These are phyloP conservation scores for Poecilia picta DNA, from an alignment of 2,797 vertebrate genomes.

Conservation along the genomic window DNA sequence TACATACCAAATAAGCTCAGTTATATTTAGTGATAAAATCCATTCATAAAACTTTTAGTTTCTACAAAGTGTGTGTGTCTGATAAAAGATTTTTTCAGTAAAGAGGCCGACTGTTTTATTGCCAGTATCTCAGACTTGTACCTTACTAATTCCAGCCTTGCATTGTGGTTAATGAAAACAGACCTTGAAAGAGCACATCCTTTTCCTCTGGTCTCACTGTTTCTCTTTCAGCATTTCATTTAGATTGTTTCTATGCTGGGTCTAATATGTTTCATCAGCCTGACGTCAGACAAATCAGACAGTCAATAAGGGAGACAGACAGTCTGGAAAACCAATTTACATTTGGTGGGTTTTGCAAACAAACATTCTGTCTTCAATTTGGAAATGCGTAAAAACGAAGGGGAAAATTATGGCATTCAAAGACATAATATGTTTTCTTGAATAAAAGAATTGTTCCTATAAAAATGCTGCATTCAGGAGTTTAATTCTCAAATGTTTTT, in stretches of 20 bases:
- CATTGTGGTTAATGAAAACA: slow-evolving; percentile 30
- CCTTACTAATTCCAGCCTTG: slow-evolving; percentile 13
- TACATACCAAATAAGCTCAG: background rate
- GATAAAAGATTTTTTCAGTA: slow-evolving; percentile 8
- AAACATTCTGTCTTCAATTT: background rate
- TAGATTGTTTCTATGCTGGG: slow-evolving; percentile 11
- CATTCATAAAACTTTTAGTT: background rate
- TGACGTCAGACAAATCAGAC: slow-evolving; percentile 32
- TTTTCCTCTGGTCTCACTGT: slow-evolving; percentile 4
- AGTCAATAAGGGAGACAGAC: slow-evolving; percentile 14
- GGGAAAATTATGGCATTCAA: background rate
- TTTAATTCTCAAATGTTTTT: background rate
- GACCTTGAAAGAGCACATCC: slow-evolving; percentile 2
- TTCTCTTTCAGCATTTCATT: slow-evolving; percentile 18
- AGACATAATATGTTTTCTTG: background rate
- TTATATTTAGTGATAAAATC: background rate
- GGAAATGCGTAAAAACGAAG: background rate
- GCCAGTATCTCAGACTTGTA: background rate
- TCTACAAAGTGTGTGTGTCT: background rate
- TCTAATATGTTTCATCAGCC: slow-evolving; percentile 30
- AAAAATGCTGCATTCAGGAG: background rate
- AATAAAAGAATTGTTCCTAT: background rate
- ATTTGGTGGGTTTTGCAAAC: slow-evolving; percentile 8
- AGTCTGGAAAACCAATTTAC: background rate
- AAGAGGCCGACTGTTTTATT: slow-evolving; percentile 9